Conservation (phyloP, 2,888 invertebrate genomes). For the Eutolmus rufibarbis region DNA sequence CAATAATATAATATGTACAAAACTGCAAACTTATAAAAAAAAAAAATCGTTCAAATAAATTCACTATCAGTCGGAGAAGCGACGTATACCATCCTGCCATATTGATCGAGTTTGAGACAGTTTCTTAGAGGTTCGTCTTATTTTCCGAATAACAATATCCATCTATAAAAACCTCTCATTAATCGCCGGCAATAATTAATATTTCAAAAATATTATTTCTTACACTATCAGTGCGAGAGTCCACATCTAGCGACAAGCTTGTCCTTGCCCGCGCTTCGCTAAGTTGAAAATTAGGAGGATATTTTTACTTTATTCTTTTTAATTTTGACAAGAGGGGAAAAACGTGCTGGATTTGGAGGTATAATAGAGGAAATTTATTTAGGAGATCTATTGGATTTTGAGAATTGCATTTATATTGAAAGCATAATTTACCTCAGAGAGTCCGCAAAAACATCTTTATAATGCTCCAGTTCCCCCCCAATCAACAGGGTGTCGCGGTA, state of each 20-base stretch:
- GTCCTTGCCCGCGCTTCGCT: constrained; percentile 39
- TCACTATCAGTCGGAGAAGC: constrained; percentile 39
- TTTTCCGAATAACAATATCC: constrained; percentile 42
- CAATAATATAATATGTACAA: background rate
- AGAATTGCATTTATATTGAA: background rate
- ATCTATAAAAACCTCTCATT: background rate
- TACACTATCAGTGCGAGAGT: constrained; percentile 34
- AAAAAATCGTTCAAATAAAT: background rate
- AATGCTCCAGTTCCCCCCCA: constrained; percentile 47
- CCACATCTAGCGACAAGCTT: constrained; percentile 32
- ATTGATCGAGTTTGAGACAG: constrained; percentile 44
- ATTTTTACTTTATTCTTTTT: background rate
- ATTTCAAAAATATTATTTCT: background rate
- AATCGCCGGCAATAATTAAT: background rate
- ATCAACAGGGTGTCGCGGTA: constrained; percentile 49
- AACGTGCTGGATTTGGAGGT: background rate
- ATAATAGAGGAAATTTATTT: background rate
- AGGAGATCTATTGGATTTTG: background rate
- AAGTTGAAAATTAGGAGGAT: background rate
- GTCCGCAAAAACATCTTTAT: constrained; percentile 44
- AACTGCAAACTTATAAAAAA: background rate
- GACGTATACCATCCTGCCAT: constrained; percentile 44
- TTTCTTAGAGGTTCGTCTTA: constrained; percentile 43
- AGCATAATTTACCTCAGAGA: constrained; percentile 37
- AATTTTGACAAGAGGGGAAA: background rate